Base-by-base conservation (phyloP, 2,797 vertebrate genomes). In the Alfaro cultratus region DNA sequence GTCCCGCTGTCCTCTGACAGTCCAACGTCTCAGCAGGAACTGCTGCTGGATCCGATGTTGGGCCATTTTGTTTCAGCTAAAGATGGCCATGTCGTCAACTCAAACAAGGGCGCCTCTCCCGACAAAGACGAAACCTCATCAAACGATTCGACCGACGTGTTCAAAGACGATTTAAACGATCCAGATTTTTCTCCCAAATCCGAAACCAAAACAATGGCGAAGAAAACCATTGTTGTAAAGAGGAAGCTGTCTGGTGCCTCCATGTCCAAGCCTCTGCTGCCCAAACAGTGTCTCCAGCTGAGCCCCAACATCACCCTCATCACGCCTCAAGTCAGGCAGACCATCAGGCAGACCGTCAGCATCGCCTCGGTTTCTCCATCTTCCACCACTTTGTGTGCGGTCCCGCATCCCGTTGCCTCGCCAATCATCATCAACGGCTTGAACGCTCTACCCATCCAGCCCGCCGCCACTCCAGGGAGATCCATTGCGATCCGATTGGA, bases 361-460 rank as follows among this genome's bases (percentile, higher is more conserved):
- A 83, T 78, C 16, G 67, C 78, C 0, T 80, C 93, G 0, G 43
- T 80, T 18, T 82, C 93, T 7, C 0, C 91, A 0, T 53, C 91
- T 71, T 41, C 87, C 1, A 45, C 88, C 2, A 51, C 85, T 18
- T 70, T 88, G 34, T 76, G 55, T 31, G 3, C 88, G 1, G 77
- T 93, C 51, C 86, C 90, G 0, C 91, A 89, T 39, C 81, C 89
- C 0, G 90, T 93, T 46, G 85, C 93, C 76, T 76, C 94, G 41
- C 92, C 95, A 0, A 90, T 95, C 23, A 43, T 96, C 43, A 93
- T 96, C 64, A 98, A 97, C 5, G 97, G 97, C 49, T 91, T 94
- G 67, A 95, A 89, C 57, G 23, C 95, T 36, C 85, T 91, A 74
- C 88, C 92, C 4, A 78, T 95, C 49, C 95, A 94, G 43, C 79